Conservation (phyloP, 2,888 invertebrate species). For the Agrochola lychnidis region DNA sequence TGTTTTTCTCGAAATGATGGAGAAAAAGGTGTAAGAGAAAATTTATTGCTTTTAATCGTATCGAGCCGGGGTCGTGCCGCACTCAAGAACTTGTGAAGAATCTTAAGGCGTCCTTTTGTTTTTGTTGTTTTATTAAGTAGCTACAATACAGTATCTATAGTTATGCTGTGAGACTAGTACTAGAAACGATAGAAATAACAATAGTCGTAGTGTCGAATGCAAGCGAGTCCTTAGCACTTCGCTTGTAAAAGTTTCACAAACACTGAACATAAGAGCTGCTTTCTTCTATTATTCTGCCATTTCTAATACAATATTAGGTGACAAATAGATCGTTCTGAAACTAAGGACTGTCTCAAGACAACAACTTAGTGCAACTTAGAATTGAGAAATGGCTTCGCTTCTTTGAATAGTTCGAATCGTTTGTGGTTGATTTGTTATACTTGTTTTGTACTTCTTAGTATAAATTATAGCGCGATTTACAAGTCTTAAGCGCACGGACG, state of each 20-base stretch:
- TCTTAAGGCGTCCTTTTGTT: slow-evolving; percentile 9
- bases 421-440: slow-evolving; percentile 11
- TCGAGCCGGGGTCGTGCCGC: slow-evolving; percentile 1
- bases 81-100: slow-evolving; percentile 20
- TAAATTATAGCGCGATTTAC: slow-evolving; percentile 10
- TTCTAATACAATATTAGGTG: slow-evolving; percentile 32
- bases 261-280: slow-evolving; percentile 8
- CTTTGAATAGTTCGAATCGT: slow-evolving; percentile 31
- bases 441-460: slow-evolving; percentile 22
- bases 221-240: slow-evolving; percentile 16
- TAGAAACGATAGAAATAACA: slow-evolving; percentile 32
- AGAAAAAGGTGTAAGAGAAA: slow-evolving; percentile 3
- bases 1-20: slow-evolving; percentile 1
- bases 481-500: too few relatives aligned
- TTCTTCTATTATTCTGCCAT: neutral
- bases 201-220: slow-evolving; percentile 24
- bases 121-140: neutral
- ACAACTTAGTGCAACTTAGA: slow-evolving; percentile 20
- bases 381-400: slow-evolving; percentile 11
- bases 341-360: neutral
- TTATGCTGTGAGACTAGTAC: neutral
- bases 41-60: slow-evolving; percentile 58
- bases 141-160: neutral
- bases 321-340: slow-evolving; percentile 12
- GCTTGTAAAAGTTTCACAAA: slow-evolving; percentile 30